phyloP scores from a whole-genome alignment of 2,113 vertebrate species.

The Alectura lathami region DNA sequence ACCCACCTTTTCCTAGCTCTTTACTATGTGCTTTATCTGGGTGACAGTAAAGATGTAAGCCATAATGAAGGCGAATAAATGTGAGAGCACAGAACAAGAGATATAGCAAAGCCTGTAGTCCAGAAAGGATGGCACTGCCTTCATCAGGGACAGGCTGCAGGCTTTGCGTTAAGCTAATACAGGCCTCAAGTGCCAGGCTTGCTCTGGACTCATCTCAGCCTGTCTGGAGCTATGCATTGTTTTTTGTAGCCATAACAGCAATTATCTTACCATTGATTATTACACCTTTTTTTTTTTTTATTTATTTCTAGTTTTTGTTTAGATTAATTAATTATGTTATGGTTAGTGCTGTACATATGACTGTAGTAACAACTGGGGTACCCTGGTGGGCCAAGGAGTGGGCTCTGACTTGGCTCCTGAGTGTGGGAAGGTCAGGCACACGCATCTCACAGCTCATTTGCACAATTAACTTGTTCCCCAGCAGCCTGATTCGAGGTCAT shows the following conservation, averaged over 20 bases:
- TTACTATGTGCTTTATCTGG: neutral
- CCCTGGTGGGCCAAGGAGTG: fast-evolving
- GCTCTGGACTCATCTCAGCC: neutral
- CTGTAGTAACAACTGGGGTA: neutral
- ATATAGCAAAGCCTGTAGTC: neutral
- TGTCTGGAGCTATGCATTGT: neutral
- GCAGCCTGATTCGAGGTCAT: neutral
- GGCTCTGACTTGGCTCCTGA: neutral
- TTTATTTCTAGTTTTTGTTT: neutral
- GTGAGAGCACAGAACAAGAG: fast-evolving
- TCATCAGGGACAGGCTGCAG: neutral
- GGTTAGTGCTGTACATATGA: neutral
- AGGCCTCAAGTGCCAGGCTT: neutral
- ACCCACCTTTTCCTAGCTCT: neutral
- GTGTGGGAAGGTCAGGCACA: neutral
- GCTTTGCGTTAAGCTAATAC: neutral
- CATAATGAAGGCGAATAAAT: neutral
- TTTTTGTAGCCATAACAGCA: neutral
- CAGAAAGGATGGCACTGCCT: neutral
- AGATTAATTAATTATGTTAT: neutral
- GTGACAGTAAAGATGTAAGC: neutral
- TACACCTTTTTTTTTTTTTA: neutral
- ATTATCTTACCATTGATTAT: neutral
- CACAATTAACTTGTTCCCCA: neutral
- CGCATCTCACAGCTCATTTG: neutral